Evolutionary conservation across 2,113 vertebrate genomes (phyloP), one percentile per base, ranked within the genome.

Genomic region (Takifugu bimaculatus): DNA sequence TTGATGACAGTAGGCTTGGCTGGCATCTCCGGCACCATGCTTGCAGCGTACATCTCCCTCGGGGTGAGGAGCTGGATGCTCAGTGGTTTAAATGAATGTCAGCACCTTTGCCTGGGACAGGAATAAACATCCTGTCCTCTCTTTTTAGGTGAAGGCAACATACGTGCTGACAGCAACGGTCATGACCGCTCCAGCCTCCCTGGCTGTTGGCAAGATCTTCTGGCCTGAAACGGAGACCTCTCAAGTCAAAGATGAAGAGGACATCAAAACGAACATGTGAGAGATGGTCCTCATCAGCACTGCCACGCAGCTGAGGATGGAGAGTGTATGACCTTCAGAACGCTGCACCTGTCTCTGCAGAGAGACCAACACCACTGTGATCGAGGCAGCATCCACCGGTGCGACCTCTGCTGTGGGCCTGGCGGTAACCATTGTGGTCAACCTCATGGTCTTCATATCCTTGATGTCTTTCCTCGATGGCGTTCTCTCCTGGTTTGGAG

Each of bases 1-100:
- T 58, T 97, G 59, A 94, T 95, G 93, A 91, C 93, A 0, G 90
- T 92, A 5, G 95, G 95, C 7, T 95, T 94, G 26, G 79, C 94
- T 47, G 92, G 91, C 4, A 89, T 96, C 61, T 92, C 94, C 26
- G 94, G 94, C 48, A 89, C 86, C 26, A 90, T 94, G 50, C 78
- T 96, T 54, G 93, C 92, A 45, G 91, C 92, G 45, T 96, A 87
- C 65, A 93, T 94, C 83, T 93, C 93, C 65, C 91, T 94, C 71
- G 94, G 93, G 86, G 94, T 97, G 88, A 95, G 77, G 20, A 39
- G 35, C 35, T 3, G 9, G 7, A 10, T 39, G 35, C 11, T 39
- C 35, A 11, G 7, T 39, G 7, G 35, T 10, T 39, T 39, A 39
- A 39, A 39, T 10, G 2, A 39, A 39, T 35, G 5, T 35, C 32